A percentile compares a stretch with the other conserved stretches of the same genome.
phyloP scores from a whole-genome alignment of 2,888 invertebrate genomes.

The Tethea ocularis region DNA sequence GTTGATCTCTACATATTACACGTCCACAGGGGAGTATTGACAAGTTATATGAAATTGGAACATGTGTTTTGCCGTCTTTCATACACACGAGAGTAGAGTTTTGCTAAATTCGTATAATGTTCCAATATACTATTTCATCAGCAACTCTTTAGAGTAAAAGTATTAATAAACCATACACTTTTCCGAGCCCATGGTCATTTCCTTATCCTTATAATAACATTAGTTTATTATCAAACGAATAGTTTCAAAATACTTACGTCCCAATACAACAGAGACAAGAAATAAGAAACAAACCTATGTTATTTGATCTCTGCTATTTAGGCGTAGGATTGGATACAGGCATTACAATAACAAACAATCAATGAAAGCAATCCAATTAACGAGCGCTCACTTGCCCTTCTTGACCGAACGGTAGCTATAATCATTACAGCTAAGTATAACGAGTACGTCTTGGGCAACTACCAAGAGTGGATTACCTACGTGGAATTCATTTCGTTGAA shows the following conservation, averaged over 20 bases:
- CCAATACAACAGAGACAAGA: conserved; percentile 8
- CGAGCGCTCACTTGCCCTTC: conserved; percentile 61
- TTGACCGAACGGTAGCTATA: conserved; percentile 62
- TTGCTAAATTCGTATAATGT: not conserved
- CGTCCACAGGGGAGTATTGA: conserved; percentile 13
- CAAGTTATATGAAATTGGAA: conserved; percentile 21
- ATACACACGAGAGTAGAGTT: not conserved
- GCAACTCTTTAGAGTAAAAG: not conserved
- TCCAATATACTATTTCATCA: not conserved
- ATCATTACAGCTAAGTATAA: conserved; percentile 64
- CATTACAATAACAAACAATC: conserved; percentile 56
- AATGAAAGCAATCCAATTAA: conserved; percentile 70
- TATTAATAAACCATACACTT: no score
- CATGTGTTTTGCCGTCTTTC: conserved; percentile 8
- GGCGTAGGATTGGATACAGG: conserved; percentile 11
- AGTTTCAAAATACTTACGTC: not conserved
- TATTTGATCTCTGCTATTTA: conserved; percentile 16
- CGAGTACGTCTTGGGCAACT: conserved; percentile 11
- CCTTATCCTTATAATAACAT: not conserved
- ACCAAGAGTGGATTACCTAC: conserved; percentile 25
- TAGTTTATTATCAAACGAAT: not conserved
- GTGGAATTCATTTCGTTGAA: conserved; percentile 48
- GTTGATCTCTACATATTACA: conserved; percentile 39
- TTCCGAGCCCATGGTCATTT: no score
- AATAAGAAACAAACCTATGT: conserved; percentile 19